Base-by-base conservation (phyloP, 2,888 invertebrate genomes). In the Carpatolechia fugitivella region DNA sequence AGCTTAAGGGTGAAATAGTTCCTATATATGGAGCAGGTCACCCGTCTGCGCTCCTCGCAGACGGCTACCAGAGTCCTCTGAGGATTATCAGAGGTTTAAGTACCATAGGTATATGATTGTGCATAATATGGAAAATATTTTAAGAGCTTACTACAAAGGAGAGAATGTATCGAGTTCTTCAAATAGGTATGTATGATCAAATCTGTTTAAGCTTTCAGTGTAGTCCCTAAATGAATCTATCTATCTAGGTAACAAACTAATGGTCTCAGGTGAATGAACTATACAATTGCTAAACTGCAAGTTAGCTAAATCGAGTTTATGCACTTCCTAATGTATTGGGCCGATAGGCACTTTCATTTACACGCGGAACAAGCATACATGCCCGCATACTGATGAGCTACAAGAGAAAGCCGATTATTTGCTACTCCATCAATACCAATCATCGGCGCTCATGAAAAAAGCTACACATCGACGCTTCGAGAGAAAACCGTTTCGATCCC, bases 381-480 rank as follows among this genome's bases (percentile, higher is more conserved):
- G 68, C 76, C 76, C 74, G 81, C 74, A 82, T 85, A 82, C 67
- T 79, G 78, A 86, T 78, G 77, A 80, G 73, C 69, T 69, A 60
- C 61, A 72, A 76, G 82, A 82, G 84, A 85, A 84, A 86, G 84
- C 79, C 24, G 46, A 49, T 49, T 41, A 40, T 40, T 52, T 40
- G 8, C 40, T 20, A 30, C 29, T 48, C 41, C 47, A 56, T 56
- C 54, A 38, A 56, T 56, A 54, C 49, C 14, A 41, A 30, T 52
- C 41, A 52, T 40, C 54, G 51, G 48, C 49, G 31, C 48, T 53
- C 30, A 49, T 55, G 54, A 48, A 55, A 46, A 40, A 41, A 31
- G 14, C 14, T n/a, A 16, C 5, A 10, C 31, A 24, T 40, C 30
- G 52, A 30, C 18, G 36, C n/a, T 36, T 38, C 50, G 30, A 52